Evolutionary conservation across 2,888 invertebrate species (phyloP), one percentile per base, ranked within the genome.

Genomic region (Drosophila cracens): DNA sequence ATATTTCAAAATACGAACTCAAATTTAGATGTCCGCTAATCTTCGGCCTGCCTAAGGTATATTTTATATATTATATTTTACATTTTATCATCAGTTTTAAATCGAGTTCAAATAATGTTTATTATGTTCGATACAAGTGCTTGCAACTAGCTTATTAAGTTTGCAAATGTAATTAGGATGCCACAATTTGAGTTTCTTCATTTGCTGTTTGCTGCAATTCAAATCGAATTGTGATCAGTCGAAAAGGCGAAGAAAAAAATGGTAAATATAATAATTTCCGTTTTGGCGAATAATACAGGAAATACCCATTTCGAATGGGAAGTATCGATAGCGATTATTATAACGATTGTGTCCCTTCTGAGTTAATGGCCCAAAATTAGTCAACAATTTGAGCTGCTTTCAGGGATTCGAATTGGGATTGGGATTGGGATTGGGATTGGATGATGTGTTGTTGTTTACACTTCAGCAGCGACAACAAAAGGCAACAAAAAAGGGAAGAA

Each of bases 361-460:
- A 60, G 63, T 80, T 80, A 72, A 78, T 80, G 76, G 76, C 48
- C 2, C 46, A 60, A 73, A 79, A 79, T 79, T 79, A 79, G 79
- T 79, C 79, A 81, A 76, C 79, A 73, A 79, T 79, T 79, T 81
- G 81, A 57, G 69, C 65, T 76, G 75, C 79, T 75, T 67, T 64
- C 70, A 64, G 51, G 79, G 60, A 52, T 78, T 53, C 64, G 53
- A 53, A 67, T 52, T 59, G 5, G 38, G 0, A 36, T 36, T 36
- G 2, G 38, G 4, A 16, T 33, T n/a, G 0, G n/a, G 1, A 6
- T 25, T n/a, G 51, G 29, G 51, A 11, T 49, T 64, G 69, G 66
- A 67, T 67, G 49, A 79, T 81, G 74, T 77, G 81, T 81, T 79
- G 70, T 81, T 81, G 70, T 81, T 81, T 81, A 81, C 77, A 77